Percentiles rank a stretch among this genome's conserved stretches.
Conservation (phyloP, 2,797 vertebrate species). For the Otolemur crassicaudatus region DNA sequence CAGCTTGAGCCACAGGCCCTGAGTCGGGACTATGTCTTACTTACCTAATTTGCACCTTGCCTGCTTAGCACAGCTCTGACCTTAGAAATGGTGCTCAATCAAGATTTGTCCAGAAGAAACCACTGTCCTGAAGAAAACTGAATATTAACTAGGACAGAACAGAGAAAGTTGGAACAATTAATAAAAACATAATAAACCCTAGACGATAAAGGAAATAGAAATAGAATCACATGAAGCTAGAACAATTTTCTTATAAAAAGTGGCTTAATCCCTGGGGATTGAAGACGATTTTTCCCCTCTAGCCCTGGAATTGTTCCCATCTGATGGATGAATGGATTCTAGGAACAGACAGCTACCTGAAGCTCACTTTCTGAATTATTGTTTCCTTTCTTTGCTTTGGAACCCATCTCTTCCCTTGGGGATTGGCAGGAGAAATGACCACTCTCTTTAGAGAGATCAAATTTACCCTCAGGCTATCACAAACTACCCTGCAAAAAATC, state of each 20-base stretch:
- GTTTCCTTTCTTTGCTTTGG: background rate
- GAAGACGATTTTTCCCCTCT: background rate
- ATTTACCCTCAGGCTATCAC: background rate
- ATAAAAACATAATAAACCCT: background rate
- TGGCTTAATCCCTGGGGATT: background rate
- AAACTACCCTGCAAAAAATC: background rate
- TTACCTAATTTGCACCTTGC: background rate
- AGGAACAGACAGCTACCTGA: background rate
- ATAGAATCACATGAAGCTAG: background rate
- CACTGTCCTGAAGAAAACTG: background rate
- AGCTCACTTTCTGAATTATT: background rate
- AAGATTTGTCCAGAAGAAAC: background rate
- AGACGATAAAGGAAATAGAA: background rate
- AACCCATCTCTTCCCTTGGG: background rate
- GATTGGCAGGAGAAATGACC: background rate
- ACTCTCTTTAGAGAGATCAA: background rate
- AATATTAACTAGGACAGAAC: background rate
- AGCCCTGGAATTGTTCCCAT: background rate
- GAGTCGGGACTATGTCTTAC: background rate
- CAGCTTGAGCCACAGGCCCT: too few species aligned
- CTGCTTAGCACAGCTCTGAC: background rate
- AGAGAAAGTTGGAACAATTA: background rate
- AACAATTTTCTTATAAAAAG: background rate
- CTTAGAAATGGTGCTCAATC: background rate
- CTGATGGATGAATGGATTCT: background rate